phyloP scores from a whole-genome alignment of 2,113 vertebrate genomes.

The Rhabdomys dilectus region DNA sequence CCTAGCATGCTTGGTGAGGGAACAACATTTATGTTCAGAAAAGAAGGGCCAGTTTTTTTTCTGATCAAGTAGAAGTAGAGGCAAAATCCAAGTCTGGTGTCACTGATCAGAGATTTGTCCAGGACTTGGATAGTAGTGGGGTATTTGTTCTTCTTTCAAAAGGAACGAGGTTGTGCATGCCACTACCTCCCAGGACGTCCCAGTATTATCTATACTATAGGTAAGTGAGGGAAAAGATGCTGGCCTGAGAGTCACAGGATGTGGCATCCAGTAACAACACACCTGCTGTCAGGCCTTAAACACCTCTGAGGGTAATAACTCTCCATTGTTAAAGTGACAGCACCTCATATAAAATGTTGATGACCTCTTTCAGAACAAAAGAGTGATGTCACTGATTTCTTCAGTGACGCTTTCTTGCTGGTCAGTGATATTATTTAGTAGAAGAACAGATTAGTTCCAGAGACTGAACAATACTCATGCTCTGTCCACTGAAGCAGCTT shows the following conservation, averaged over 20 bases:
- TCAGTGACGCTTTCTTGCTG: background rate
- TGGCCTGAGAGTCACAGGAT: background rate
- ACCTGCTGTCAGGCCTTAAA: background rate
- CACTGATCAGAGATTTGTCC: conserved; percentile 54
- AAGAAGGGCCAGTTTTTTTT: conserved; percentile 73
- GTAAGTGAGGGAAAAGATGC: background rate
- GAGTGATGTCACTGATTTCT: background rate
- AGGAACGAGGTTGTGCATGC: background rate
- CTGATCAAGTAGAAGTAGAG: conserved; percentile 51
- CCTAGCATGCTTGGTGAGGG: conserved; percentile 22
- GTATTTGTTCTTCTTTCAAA: background rate
- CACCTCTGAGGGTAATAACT: background rate
- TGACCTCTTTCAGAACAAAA: background rate
- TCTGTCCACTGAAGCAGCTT: background rate
- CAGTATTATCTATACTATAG: background rate
- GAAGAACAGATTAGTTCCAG: background rate
- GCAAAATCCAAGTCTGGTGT: conserved; percentile 69
- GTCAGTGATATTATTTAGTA: background rate
- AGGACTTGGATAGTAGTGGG: background rate
- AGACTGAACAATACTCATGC: rapidly evolving
- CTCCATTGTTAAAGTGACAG: background rate
- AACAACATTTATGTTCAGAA: conserved; percentile 62
- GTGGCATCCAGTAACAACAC: background rate
- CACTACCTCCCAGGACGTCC: too few relatives aligned
- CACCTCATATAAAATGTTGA: background rate